Evolutionary conservation across 2,113 vertebrate genomes (phyloP).

Genomic region (Muntiacus muntjak): DNA sequence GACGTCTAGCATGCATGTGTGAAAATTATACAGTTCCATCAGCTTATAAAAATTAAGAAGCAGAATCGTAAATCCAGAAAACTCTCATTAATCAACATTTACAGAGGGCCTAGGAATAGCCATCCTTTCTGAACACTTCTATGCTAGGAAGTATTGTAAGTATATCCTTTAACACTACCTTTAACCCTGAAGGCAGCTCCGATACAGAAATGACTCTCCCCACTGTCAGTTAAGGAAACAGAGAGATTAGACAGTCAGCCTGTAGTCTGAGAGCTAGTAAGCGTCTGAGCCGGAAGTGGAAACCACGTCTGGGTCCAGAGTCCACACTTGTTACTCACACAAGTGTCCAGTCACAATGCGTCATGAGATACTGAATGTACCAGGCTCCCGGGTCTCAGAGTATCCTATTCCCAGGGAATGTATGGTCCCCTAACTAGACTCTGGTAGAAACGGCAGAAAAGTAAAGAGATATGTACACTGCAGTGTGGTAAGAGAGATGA

Average conservation of each 20-base stretch:
- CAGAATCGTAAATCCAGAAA: not conserved
- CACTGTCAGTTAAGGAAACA: not conserved
- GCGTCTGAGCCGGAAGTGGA: not conserved
- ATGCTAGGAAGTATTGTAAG: not conserved
- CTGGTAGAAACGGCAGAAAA: not conserved
- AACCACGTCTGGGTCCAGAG: not conserved
- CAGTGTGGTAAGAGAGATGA: not conserved
- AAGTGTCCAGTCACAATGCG: not conserved
- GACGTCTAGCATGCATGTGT: not conserved
- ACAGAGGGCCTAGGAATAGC: not conserved
- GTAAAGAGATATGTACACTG: not conserved
- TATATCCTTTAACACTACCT: not conserved
- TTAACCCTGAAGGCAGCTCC: not conserved
- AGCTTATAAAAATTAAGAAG: not conserved
- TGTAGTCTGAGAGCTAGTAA: not conserved
- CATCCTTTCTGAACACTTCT: not conserved
- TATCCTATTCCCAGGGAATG: not conserved
- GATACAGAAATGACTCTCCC: not conserved
- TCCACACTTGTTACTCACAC: not conserved
- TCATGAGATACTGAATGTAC: not conserved
- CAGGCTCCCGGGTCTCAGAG: not conserved
- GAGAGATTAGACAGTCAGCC: not conserved
- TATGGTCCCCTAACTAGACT: not conserved
- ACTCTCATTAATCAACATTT: not conserved
- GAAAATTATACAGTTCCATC: conserved; percentile 12